Evolutionary conservation across 2,797 vertebrate genomes (phyloP).

Genomic region (Falco cherrug): DNA sequence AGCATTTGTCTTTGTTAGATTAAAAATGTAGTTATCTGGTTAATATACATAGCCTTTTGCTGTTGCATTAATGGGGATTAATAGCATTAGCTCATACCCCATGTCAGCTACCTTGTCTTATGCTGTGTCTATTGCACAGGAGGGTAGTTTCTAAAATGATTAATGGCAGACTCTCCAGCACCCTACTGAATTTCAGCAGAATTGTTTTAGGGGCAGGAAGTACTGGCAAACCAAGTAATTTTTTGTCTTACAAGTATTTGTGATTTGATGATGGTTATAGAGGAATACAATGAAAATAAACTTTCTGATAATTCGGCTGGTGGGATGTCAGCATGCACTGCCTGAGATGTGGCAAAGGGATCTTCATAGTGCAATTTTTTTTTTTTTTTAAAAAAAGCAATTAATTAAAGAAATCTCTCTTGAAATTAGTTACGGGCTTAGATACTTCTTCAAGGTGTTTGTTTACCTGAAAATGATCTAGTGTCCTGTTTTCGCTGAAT

Average conservation of each 20-base stretch:
- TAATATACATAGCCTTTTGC: neutral
- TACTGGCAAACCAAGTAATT: neutral
- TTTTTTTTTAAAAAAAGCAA: neutral
- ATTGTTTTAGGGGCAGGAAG: neutral
- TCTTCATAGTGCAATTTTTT: neutral
- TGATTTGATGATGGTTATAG: neutral
- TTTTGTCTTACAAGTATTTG: neutral
- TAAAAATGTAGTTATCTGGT: neutral
- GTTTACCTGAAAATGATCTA: neutral
- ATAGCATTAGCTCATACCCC: neutral
- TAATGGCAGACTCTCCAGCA: neutral
- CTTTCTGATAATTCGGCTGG: neutral
- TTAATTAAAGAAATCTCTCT: neutral
- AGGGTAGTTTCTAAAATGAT: neutral
- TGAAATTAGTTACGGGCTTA: neutral
- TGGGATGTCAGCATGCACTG: neutral
- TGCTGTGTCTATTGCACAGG: fast-evolving
- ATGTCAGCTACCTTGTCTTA: neutral
- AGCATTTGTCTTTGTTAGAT: neutral
- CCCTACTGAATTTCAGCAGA: neutral
- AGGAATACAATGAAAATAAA: neutral
- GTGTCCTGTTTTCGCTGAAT: neutral
- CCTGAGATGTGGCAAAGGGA: neutral
- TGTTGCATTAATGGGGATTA: neutral
- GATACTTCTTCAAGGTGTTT: neutral